Evolutionary conservation across 2,113 vertebrate species (phyloP).

Genomic region (Patagioenas fasciata): DNA sequence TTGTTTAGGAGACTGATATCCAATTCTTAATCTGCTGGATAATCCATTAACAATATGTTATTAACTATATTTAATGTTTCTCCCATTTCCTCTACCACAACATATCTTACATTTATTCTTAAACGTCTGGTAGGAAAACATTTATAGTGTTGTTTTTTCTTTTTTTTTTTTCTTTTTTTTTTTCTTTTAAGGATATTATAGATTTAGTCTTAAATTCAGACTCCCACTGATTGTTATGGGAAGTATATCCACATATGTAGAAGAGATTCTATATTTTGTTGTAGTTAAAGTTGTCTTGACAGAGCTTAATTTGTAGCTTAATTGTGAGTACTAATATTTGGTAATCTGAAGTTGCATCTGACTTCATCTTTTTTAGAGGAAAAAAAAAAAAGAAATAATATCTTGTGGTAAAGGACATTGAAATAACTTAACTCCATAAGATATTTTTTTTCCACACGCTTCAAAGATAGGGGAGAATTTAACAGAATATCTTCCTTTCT

Average conservation of each 20-base stretch:
- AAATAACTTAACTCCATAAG: not conserved
- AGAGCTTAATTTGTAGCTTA: not conserved
- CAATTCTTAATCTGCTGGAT: not conserved
- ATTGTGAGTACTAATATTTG: not conserved
- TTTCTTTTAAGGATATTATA: not conserved
- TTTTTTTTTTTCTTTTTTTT: not conserved
- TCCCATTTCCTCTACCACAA: not conserved
- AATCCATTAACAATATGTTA: not conserved
- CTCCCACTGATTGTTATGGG: not conserved
- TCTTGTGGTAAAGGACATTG: not conserved
- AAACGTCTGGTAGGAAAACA: not conserved
- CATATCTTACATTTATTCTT: not conserved
- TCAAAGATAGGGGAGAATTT: not conserved
- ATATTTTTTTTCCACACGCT: not conserved
- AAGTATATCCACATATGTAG: not conserved
- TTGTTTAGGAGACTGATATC: not conserved
- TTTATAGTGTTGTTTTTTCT: not conserved
- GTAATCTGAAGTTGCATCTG: not conserved
- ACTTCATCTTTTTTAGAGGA: not conserved
- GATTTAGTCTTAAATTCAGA: not conserved
- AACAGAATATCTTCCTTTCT: not conserved
- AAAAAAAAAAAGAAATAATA: not conserved
- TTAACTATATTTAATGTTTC: not conserved
- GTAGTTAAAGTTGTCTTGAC: not conserved
- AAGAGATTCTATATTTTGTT: not conserved